phyloP scores from a whole-genome alignment of 2,797 vertebrate genomes.

The Fratercula arctica region DNA sequence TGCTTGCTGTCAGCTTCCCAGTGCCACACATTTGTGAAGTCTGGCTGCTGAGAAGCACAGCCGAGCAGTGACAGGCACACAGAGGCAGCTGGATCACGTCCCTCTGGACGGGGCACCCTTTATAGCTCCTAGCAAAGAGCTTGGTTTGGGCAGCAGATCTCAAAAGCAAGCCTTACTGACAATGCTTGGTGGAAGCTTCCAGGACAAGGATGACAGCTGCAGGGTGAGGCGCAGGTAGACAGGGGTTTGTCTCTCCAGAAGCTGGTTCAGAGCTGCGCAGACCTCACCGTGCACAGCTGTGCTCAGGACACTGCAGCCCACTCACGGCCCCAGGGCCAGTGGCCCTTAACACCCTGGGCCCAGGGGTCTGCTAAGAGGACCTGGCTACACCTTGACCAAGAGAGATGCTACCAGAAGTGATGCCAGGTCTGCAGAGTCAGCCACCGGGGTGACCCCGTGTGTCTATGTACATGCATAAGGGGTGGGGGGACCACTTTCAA shows the following conservation, averaged over 20 bases:
- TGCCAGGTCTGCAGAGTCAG: background rate
- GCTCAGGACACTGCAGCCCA: background rate
- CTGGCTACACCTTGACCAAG: too few species aligned
- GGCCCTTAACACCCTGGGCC: accelerated
- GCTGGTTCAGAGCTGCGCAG: background rate
- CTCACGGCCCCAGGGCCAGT: background rate
- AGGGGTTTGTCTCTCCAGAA: background rate
- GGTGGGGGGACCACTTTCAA: background rate
- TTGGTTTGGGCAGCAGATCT: background rate
- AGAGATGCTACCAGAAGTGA: background rate
- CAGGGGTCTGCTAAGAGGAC: background rate
- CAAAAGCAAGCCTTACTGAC: background rate
- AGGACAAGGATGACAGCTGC: accelerated
- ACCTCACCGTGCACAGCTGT: background rate
- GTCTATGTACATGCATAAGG: accelerated
- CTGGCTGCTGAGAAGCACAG: background rate
- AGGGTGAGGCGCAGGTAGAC: background rate
- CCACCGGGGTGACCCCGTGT: accelerated
- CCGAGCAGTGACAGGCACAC: background rate
- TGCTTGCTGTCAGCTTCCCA: background rate
- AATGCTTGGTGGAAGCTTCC: accelerated
- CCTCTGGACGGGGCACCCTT: background rate
- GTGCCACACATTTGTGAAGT: background rate
- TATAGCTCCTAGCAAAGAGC: background rate
- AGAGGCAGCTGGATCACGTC: too few species aligned